Evolutionary conservation across 2,797 vertebrate species (phyloP).

Genomic region (Acanthurus leucopareius): DNA sequence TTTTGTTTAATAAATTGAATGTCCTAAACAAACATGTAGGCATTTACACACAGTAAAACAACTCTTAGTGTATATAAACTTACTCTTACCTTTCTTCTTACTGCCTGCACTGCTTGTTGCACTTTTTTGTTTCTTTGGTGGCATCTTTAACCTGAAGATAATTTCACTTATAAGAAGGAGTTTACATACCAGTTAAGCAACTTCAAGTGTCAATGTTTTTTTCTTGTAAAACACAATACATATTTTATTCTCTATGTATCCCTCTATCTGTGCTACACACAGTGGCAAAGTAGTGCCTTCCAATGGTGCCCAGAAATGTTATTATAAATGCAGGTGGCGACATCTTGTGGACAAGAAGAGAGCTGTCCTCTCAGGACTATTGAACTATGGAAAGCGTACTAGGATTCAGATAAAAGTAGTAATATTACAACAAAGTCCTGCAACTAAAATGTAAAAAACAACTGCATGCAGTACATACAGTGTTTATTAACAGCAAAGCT

Average conservation of each 20-base stretch:
- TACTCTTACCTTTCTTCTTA: slow-evolving; percentile 63
- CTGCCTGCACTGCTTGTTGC: slow-evolving; percentile 38
- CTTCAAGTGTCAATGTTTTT: not conserved
- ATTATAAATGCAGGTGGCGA: slow-evolving; percentile 44
- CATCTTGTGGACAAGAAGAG: slow-evolving; percentile 70
- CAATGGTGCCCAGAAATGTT: not conserved
- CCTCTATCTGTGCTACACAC: not conserved
- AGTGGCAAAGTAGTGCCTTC: not conserved
- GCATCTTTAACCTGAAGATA: slow-evolving; percentile 63
- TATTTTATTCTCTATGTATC: not conserved
- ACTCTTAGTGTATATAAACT: slow-evolving; percentile 2
- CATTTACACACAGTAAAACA: not conserved
- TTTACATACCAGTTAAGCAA: not conserved
- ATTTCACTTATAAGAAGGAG: slow-evolving; percentile 7
- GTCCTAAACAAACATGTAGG: not conserved
- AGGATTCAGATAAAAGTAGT: not conserved
- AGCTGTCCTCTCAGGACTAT: not conserved
- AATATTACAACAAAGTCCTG: not conserved
- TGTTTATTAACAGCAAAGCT: not conserved
- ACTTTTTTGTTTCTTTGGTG: slow-evolving; percentile 67
- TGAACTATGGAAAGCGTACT: too few species aligned
- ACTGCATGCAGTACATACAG: not conserved
- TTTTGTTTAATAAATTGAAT: slow-evolving; percentile 6
- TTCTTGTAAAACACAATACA: not conserved
- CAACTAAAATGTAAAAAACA: too few species aligned